Evolutionary conservation across 2,113 vertebrate species (phyloP).

Genomic region (Rhinoptilus africanus): DNA sequence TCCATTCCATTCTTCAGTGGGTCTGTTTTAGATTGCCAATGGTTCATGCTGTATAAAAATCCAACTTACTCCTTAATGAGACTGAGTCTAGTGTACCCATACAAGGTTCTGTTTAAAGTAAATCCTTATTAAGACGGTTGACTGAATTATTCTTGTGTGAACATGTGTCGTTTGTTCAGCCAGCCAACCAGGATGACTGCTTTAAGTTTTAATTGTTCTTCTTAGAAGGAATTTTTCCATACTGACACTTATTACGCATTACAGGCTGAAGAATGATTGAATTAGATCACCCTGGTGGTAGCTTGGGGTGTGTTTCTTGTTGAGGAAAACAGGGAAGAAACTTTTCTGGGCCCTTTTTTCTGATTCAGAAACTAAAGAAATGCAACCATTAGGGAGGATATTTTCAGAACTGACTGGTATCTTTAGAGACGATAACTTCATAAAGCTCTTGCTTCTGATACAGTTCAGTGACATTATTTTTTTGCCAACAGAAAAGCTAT

Average conservation of each 20-base stretch:
- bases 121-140: constrained; percentile 69
- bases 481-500: constrained; percentile 26
- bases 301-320: not conserved
- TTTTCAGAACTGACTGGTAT: constrained; percentile 7
- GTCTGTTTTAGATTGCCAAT: constrained; percentile 70
- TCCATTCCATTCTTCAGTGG: constrained; percentile 72
- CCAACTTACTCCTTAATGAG: constrained; percentile 68
- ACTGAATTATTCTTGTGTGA: constrained; percentile 67
- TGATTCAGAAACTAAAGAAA: constrained; percentile 18
- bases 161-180: constrained; percentile 65
- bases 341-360: not conserved
- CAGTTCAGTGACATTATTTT: constrained; percentile 43
- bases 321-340: not conserved
- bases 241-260: not conserved
- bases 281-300: constrained; percentile 3
- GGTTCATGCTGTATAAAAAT: constrained; percentile 72
- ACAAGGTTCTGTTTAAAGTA: constrained; percentile 72
- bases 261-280: not conserved
- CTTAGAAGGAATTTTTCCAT: constrained; percentile 30
- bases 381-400: not conserved
- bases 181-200: constrained; percentile 29
- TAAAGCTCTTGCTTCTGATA: constrained; percentile 11
- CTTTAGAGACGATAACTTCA: constrained; percentile 1
- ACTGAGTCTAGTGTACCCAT: constrained; percentile 69
- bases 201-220: constrained; percentile 39